Percentiles rank a stretch among this genome's conserved stretches.
phyloP scores from a whole-genome alignment of 1,140 invertebrate species.

The Anastrepha obliqua region DNA sequence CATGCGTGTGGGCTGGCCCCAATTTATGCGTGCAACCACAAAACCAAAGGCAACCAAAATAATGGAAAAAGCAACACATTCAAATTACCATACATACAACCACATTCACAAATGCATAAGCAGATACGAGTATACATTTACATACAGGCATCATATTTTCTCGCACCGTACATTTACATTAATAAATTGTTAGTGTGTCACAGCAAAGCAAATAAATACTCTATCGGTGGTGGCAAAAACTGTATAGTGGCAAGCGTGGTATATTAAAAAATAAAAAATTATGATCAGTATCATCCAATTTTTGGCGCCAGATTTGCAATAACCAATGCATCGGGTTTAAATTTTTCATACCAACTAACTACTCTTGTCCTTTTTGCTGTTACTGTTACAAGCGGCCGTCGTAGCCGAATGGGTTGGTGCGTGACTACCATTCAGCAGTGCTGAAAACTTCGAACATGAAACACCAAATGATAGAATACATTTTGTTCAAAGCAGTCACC shows the following conservation, averaged over 20 bases:
- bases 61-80: slow-evolving; percentile 10
- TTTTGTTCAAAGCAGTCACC: too few species aligned
- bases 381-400: too few species aligned
- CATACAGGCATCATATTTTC: background rate
- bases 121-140: background rate
- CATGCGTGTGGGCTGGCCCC: background rate
- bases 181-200: slow-evolving; percentile 14
- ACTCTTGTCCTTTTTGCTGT: too few species aligned
- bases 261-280: background rate
- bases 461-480: too few species aligned
- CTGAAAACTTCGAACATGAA: too few species aligned
- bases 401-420: too few species aligned
- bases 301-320: background rate
- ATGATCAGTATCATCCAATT: background rate
- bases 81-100: background rate
- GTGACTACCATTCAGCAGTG: too few species aligned
- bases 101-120: background rate
- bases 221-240: background rate
- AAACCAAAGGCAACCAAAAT: slow-evolving; percentile 25
- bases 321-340: too few species aligned
- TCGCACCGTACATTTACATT: background rate
- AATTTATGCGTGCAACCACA: slow-evolving; percentile 34
- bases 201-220: background rate
- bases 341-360: too few species aligned
- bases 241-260: background rate